Evolutionary conservation across 2,113 vertebrate species (phyloP).

Genomic region (Tyto alba): DNA sequence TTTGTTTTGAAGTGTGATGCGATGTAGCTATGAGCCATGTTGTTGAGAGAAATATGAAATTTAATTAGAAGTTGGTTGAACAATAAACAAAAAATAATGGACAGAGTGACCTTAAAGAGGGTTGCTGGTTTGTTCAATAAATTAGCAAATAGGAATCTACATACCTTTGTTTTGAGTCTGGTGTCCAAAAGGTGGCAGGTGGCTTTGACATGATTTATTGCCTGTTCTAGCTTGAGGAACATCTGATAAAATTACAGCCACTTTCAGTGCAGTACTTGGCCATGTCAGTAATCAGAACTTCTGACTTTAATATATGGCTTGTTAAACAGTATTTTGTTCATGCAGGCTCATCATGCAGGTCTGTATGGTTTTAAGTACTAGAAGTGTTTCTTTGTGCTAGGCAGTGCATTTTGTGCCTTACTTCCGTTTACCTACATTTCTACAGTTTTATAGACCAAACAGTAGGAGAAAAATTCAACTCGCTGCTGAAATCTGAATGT

Average conservation of each 20-base stretch:
- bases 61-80: neutral
- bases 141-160: neutral
- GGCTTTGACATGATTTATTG: neutral
- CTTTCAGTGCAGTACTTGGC: neutral
- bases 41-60: neutral
- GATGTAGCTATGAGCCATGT: neutral
- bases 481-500: neutral
- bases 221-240: neutral
- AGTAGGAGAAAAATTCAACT: neutral
- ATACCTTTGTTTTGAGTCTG: neutral
- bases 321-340: neutral
- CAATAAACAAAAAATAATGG: neutral
- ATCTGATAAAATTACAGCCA: neutral
- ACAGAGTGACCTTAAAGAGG: neutral
- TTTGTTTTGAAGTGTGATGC: neutral
- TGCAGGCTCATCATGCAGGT: neutral
- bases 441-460: neutral
- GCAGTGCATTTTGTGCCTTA: neutral
- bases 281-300: neutral
- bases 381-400: neutral
- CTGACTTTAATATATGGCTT: neutral
- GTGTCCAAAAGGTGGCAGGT: neutral
- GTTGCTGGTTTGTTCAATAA: neutral
- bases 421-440: neutral
- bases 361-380: neutral